Conservation (phyloP, 2,797 vertebrate genomes). For the Limnodromus scolopaceus region DNA sequence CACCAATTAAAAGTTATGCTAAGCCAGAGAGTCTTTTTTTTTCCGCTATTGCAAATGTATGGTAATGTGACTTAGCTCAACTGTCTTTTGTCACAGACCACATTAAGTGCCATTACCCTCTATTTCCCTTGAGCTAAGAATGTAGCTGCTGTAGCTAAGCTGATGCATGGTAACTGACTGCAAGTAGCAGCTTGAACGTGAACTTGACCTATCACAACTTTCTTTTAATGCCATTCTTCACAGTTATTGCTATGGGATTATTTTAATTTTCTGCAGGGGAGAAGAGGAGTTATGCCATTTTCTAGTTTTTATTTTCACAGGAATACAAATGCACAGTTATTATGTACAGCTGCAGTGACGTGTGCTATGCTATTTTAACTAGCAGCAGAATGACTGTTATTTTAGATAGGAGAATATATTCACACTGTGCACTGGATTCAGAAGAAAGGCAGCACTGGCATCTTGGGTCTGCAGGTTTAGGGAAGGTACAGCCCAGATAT, state of each 20-base stretch:
- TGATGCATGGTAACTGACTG: not conserved
- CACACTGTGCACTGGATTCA: not conserved
- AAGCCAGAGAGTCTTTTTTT: not conserved
- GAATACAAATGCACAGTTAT: not conserved
- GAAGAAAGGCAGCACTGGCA: not conserved
- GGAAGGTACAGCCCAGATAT: not conserved
- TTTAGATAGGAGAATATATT: not conserved
- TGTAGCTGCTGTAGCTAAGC: not conserved
- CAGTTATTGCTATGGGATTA: not conserved
- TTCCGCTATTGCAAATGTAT: not conserved
- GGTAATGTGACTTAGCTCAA: not conserved
- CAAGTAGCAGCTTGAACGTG: not conserved
- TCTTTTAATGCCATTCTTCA: not conserved
- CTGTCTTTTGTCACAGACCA: not conserved
- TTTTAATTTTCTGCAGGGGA: conserved; percentile 17
- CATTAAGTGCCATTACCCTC: not conserved
- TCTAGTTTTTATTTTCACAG: not conserved
- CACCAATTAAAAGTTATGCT: not conserved
- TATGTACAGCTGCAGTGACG: not conserved
- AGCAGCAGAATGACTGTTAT: not conserved
- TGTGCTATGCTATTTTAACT: conserved; percentile 20
- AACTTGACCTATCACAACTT: not conserved
- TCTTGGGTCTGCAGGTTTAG: not conserved
- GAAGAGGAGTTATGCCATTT: not conserved
- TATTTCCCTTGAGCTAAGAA: not conserved